phyloP scores from a whole-genome alignment of 2,113 vertebrate genomes.

The Takifugu flavidus region DNA sequence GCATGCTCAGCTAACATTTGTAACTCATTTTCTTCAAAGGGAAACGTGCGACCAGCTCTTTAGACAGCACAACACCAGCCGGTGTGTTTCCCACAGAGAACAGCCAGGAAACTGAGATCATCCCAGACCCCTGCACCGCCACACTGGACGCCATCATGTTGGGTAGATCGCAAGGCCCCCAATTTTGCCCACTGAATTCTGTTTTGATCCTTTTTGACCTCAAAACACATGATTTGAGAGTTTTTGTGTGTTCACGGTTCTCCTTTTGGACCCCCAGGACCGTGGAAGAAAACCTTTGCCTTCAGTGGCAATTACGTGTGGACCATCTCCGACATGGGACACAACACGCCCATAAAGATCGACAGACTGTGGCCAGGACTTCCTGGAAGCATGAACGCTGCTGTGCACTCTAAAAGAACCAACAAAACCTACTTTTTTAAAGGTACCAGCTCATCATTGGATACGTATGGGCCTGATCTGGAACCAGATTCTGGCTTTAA shows the following conservation, averaged over 20 bases:
- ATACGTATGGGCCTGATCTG: not conserved
- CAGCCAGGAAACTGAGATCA: slow-evolving; percentile 15
- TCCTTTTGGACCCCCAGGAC: slow-evolving; percentile 65
- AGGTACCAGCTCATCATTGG: slow-evolving; percentile 65
- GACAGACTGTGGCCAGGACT: slow-evolving; percentile 79
- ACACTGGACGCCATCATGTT: slow-evolving; percentile 82
- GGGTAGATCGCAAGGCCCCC: slow-evolving; percentile 63
- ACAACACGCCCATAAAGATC: slow-evolving; percentile 74
- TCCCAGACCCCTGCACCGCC: slow-evolving; percentile 82
- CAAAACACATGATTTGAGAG: not conserved
- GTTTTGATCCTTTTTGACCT: not conserved
- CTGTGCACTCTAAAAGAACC: slow-evolving; percentile 82
- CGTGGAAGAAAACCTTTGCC: slow-evolving; percentile 82
- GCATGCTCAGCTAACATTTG: not conserved
- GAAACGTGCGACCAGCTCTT: slow-evolving; percentile 31
- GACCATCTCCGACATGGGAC: slow-evolving; percentile 81
- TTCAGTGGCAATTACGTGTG: slow-evolving; percentile 87
- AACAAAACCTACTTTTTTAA: slow-evolving; percentile 86
- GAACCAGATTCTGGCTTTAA: slow-evolving; percentile 4
- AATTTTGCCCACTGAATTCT: not conserved
- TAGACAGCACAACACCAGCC: slow-evolving; percentile 20
- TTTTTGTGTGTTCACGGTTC: not conserved
- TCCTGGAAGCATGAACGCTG: slow-evolving; percentile 82
- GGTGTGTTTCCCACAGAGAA: slow-evolving; percentile 39
- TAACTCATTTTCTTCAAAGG: slow-evolving; percentile 40